Evolutionary conservation across 2,888 invertebrate species (phyloP), one percentile per base, ranked within the genome.

Genomic region (Cataglyphis livida): DNA sequence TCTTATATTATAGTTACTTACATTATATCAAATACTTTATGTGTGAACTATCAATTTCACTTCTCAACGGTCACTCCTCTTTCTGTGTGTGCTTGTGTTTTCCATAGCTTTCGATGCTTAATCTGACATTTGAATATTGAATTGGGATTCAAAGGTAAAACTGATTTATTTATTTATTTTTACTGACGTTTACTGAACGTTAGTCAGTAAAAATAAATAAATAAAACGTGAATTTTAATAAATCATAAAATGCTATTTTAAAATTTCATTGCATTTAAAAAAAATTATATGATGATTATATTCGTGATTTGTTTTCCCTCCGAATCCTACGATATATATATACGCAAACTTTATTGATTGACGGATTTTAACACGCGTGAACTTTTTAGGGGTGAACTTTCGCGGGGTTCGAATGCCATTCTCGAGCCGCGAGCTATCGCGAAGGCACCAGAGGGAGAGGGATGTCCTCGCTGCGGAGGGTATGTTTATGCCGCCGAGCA

Each of bases 401-500:
- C 90, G 74, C 92, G 92, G 89, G 91, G 91, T 86, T 94, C 93
- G 65, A 92, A 91, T 89, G 97, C 97, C 65, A 96, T 97, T 92
- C 91, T 96, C 95, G 97, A 97, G 94, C 95, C 97, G 54, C 96
- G 97, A 91, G 95, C 96, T 85, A 97, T 97, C 93, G 97, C 97
- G 44, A 97, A 97, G 95, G 98, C 98, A 73, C 97, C 97, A 59
- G 97, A 97, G 91, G 98, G 98, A 75, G 96, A 98, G 95, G 98
- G 98, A 85, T 98, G 98, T 93, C 98, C 98, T 44, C 96, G 98
- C 92, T 98, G 98, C 94, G 98, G 98, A 88, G 98, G 98, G 87
- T 98, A 95, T 94, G 98, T 98, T 78, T 98, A 98, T 95, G 98
- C 98, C 87, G 98, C 98, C 84, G 98, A 98, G 95, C 98, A 98